These are phyloP conservation scores for Leptura quadrifasciata DNA, from an alignment of 2,888 invertebrate species.

Conservation along the genomic window DNA sequence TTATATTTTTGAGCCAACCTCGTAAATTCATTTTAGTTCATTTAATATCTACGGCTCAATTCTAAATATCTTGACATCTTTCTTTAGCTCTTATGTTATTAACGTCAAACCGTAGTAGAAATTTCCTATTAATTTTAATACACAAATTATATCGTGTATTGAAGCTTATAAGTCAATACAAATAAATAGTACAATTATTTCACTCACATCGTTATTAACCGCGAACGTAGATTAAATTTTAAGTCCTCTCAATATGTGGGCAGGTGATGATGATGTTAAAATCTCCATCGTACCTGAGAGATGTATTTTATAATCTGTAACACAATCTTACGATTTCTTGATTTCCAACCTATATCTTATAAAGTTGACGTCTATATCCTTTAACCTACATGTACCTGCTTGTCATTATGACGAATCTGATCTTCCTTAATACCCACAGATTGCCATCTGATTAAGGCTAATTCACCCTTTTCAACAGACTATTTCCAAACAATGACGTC, in stretches of 20 bases:
- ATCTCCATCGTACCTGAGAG: slow-evolving; percentile 6
- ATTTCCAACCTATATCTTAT: slow-evolving; percentile 45
- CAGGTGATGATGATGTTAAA: slow-evolving; percentile 4
- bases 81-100: no score
- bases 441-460: slow-evolving; percentile 59
- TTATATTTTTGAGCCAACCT: no score
- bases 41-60: no score
- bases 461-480: slow-evolving; percentile 68
- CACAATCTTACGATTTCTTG: slow-evolving; percentile 22
- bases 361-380: slow-evolving; percentile 63
- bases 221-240: background rate
- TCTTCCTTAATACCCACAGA: slow-evolving; percentile 57
- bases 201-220: background rate
- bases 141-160: no score
- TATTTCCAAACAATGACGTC: slow-evolving; percentile 58
- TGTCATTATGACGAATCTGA: slow-evolving; percentile 65
- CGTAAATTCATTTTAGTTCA: no score
- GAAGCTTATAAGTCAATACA: background rate
- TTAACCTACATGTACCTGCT: slow-evolving; percentile 61
- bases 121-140: no score
- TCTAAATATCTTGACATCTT: no score
- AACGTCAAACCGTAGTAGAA: no score
- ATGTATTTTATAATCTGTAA: slow-evolving; percentile 18
- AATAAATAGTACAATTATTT: background rate
- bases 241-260: background rate